These are phyloP conservation scores for Vombatus ursinus DNA, from an alignment of 2,113 vertebrate species.

Conservation along the genomic window DNA sequence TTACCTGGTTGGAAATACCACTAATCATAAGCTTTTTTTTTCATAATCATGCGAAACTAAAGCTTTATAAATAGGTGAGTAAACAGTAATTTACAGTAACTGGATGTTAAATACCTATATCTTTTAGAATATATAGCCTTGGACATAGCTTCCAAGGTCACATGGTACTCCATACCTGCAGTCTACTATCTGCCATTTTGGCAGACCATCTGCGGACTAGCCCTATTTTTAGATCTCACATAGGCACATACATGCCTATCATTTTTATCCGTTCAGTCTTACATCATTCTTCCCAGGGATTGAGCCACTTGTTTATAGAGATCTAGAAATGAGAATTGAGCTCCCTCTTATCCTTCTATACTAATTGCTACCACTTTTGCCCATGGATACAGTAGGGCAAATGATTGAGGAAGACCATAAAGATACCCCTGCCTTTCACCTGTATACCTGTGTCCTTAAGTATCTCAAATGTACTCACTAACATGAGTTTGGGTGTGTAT, in stretches of 20 bases:
- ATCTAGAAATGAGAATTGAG: background rate
- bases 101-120: background rate
- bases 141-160: accelerated
- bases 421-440: background rate
- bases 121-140: background rate
- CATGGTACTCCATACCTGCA: no score
- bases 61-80: background rate
- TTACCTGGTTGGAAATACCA: slow-evolving; percentile 12
- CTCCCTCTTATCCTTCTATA: background rate
- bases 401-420: background rate
- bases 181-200: accelerated
- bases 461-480: background rate
- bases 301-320: background rate
- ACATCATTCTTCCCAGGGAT: background rate
- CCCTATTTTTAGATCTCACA: background rate
- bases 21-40: background rate
- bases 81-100: background rate
- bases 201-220: background rate
- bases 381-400: background rate
- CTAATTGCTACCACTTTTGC: background rate
- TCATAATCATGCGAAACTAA: slow-evolving; percentile 7
- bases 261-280: background rate
- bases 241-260: background rate
- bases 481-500: background rate
- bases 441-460: background rate